Evolutionary conservation across 2,888 invertebrate genomes (phyloP).

Genomic region (Oegoconia quadripuncta): DNA sequence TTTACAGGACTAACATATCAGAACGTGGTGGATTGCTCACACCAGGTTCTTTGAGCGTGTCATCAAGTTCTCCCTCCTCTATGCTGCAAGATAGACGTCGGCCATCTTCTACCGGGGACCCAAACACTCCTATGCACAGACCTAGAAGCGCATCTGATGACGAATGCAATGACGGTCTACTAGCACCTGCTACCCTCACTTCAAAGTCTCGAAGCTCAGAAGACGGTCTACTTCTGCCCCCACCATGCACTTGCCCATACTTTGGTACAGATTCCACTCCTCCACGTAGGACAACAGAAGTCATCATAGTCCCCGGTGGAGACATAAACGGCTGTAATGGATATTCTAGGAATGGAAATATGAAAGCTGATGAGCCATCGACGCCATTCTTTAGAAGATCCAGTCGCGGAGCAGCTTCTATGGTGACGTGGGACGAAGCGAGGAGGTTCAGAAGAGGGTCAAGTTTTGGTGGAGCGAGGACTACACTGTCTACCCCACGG

Average conservation of each 20-base stretch:
- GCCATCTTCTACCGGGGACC: conserved; percentile 58
- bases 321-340: conserved; percentile 67
- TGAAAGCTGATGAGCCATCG: conserved; percentile 59
- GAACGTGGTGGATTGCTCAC: conserved; percentile 69
- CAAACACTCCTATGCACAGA: conserved; percentile 53
- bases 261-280: conserved; percentile 84
- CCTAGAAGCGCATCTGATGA: conserved; percentile 69
- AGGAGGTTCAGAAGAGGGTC: conserved; percentile 82
- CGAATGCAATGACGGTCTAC: conserved; percentile 59
- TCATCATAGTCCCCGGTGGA: conserved; percentile 77
- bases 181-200: conserved; percentile 57
- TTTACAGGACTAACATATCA: conserved; percentile 57
- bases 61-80: conserved; percentile 70
- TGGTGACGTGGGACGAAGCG: conserved; percentile 87
- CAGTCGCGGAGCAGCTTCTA: conserved; percentile 84
- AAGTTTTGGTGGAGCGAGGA: conserved; percentile 84
- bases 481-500: conserved; percentile 78
- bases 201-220: conserved; percentile 69
- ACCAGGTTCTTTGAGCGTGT: conserved; percentile 66
- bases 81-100: conserved; percentile 65
- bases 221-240: conserved; percentile 80
- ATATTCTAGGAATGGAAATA: conserved; percentile 51
- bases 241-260: conserved; percentile 90
- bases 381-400: conserved; percentile 72
- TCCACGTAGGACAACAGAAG: conserved; percentile 67